Evolutionary conservation across 1,140 invertebrate genomes (phyloP), one percentile per base, ranked within the genome.

Genomic region (Doryteuthis pealeii): DNA sequence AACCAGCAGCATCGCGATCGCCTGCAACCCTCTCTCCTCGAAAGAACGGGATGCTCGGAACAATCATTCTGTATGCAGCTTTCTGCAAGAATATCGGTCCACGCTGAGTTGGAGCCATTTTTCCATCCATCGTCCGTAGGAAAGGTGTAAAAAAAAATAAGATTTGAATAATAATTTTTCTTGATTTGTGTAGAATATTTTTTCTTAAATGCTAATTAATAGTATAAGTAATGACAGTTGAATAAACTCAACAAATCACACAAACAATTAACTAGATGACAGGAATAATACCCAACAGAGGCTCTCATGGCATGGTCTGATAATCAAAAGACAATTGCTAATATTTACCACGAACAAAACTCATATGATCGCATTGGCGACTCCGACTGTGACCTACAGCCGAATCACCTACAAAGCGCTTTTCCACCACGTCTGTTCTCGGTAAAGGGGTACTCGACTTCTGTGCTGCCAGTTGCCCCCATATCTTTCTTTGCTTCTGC

Each of bases 121-220:
- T 99, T 99, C 86, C n/a, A n/a, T n/a, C n/a, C n/a, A n/a, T 98
- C 96, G 3, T 95, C 96, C 73, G 97, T 99, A 74, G 98, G 98
- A 54, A 98, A 98, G 91, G 97, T 99, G n/a, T n/a, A n/a, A 81
- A 76, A 74, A 28, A 70, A 72, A n/a, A 72, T n/a, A n/a, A n/a
- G n/a, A n/a, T n/a, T n/a, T n/a, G n/a, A n/a, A n/a, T n/a, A n/a
- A n/a, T n/a, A n/a, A n/a, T n/a, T n/a, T n/a, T n/a, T n/a, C n/a
- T n/a, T n/a, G n/a, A n/a, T n/a, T n/a, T n/a, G n/a, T n/a, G n/a
- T n/a, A n/a, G n/a, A n/a, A n/a, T n/a, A n/a, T n/a, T n/a, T n/a
- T n/a, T n/a, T n/a, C n/a, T n/a, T n/a, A n/a, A n/a, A n/a, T n/a
- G n/a, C n/a, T n/a, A n/a, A n/a, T n/a, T n/a, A n/a, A n/a, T n/a